Evolutionary conservation across 64 coral and sea anemone species (phyloP).

Genomic region (Actinia equina): DNA sequence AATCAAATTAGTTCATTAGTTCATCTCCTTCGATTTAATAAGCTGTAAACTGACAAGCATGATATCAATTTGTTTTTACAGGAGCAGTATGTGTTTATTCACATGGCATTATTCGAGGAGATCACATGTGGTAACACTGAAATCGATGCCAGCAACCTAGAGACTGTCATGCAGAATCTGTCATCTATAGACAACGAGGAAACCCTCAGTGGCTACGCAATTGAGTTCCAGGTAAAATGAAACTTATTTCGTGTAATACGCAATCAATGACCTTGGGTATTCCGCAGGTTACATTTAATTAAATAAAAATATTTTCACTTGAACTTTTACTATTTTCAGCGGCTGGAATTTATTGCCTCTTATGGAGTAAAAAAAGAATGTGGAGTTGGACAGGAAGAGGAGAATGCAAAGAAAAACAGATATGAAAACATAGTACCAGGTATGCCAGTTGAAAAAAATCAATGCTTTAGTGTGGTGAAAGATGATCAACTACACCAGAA

Average conservation of each 20-base stretch:
- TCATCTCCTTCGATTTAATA: too few relatives aligned
- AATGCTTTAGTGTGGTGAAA: too few relatives aligned
- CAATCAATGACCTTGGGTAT: background rate
- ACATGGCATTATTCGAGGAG: constrained; percentile 30
- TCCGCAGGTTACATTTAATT: too few relatives aligned
- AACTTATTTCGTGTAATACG: background rate
- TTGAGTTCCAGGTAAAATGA: constrained; percentile 20
- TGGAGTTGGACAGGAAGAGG: background rate
- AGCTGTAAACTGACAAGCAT: background rate
- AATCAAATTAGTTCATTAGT: too few relatives aligned
- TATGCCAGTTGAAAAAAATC: background rate
- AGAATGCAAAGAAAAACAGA: background rate
- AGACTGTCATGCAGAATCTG: constrained; percentile 13
- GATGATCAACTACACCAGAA: too few relatives aligned
- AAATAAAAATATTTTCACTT: too few relatives aligned
- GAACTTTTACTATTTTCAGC: background rate
- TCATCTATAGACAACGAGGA: background rate
- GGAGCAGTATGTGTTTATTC: constrained; percentile 49
- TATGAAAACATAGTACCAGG: background rate
- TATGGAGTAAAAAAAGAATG: background rate
- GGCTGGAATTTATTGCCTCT: background rate
- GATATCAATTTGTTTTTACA: background rate
- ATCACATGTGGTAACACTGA: constrained; percentile 42
- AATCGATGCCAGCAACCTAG: constrained; percentile 3
- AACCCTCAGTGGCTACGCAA: constrained; percentile 13